Percentiles rank a stretch among this genome's conserved stretches.
Conservation (phyloP, 2,888 invertebrate species). For the Xanthostigma xanthostigma region DNA sequence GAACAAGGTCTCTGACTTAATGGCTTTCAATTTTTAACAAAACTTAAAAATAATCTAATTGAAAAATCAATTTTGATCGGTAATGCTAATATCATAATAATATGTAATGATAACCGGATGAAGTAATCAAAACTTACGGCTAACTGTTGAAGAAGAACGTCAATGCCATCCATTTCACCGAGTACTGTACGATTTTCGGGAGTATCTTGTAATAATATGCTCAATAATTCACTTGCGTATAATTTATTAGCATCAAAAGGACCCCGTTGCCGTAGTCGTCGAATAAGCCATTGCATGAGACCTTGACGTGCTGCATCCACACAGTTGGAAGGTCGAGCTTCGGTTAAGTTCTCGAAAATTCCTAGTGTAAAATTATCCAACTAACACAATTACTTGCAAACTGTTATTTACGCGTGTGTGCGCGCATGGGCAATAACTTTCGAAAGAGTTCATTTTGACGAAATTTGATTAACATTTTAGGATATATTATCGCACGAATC, state of each 20-base stretch:
- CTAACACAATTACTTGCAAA: conserved; percentile 14
- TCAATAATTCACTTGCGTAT: conserved; percentile 90
- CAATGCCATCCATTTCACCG: conserved; percentile 92
- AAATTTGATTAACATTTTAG: too few relatives aligned
- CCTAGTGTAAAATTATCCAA: too few relatives aligned
- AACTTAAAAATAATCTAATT: not conserved
- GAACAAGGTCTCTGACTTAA: too few relatives aligned
- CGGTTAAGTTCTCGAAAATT: conserved; percentile 89
- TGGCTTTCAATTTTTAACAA: too few relatives aligned
- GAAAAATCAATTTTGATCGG: not conserved
- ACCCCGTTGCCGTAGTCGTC: conserved; percentile 71
- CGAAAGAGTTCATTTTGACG: too few relatives aligned
- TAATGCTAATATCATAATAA: conserved; percentile 3
- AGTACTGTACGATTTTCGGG: conserved; percentile 65
- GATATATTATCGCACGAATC: too few relatives aligned
- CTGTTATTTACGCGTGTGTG: too few relatives aligned
- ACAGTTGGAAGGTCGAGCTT: conserved; percentile 74
- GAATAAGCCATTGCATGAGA: conserved; percentile 80
- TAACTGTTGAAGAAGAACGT: conserved; percentile 85
- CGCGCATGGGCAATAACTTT: too few relatives aligned
- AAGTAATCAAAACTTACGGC: conserved; percentile 43
- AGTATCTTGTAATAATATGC: conserved; percentile 85
- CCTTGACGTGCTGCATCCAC: conserved; percentile 81
- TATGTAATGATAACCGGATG: not conserved
- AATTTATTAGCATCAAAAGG: conserved; percentile 92